Conservation (phyloP, 1,140 invertebrate genomes). For the Heliconius nattereri region DNA sequence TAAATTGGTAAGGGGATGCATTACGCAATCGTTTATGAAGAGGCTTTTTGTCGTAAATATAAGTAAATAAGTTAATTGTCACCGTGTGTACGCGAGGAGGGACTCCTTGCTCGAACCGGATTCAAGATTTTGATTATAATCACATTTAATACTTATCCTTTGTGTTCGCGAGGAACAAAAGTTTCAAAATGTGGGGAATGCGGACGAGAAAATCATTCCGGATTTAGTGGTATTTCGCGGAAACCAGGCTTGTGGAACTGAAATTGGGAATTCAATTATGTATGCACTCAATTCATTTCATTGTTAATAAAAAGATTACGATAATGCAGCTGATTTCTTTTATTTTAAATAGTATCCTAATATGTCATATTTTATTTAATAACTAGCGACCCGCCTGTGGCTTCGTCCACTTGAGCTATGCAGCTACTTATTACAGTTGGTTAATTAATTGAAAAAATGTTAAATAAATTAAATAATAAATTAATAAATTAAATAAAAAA, state of each 20-base stretch:
- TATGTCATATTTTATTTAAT: background rate
- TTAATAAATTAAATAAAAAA: no score
- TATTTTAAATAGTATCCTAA: conserved; percentile 16
- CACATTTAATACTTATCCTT: conserved; percentile 35
- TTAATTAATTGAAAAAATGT: no score
- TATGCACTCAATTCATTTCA: conserved; percentile 79
- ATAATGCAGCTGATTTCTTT: conserved; percentile 51
- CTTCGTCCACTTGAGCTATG: no score
- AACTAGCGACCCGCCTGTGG: no score
- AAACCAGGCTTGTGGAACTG: conserved; percentile 68
- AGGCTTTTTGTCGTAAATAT: conserved; percentile 70
- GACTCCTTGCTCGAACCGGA: conserved; percentile 7
- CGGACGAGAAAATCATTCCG: no score
- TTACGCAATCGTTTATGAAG: conserved; percentile 67
- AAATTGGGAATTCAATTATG: conserved; percentile 75
- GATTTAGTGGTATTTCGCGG: conserved; percentile 50
- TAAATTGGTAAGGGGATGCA: conserved; percentile 74
- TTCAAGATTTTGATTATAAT: conserved; percentile 32
- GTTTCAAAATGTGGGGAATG: conserved; percentile 25
- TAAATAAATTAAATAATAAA: no score
- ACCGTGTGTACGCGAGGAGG: conserved; percentile 13
- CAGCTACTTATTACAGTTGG: no score
- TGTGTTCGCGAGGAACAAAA: conserved; percentile 31
- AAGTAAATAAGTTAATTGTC: conserved; percentile 53
- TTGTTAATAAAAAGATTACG: conserved; percentile 80